Base-by-base conservation (phyloP, 2,113 vertebrate species). In the Castor canadensis region DNA sequence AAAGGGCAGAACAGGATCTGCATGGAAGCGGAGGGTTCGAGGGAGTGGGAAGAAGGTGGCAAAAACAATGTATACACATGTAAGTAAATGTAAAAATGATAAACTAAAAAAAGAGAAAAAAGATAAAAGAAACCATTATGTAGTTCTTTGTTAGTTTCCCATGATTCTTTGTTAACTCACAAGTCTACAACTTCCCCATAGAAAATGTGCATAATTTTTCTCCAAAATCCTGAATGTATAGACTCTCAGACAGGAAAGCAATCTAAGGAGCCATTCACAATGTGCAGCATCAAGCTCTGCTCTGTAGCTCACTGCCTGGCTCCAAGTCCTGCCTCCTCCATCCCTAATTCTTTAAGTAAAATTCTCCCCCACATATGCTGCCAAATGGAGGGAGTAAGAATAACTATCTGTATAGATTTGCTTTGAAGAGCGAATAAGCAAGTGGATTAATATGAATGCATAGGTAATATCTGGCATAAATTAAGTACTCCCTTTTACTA, bases 201-300 rank as follows among this genome's bases (percentile, higher is more conserved):
- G 35, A 24, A 86, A 94, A 60, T 71, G 0, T 32, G 3, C 54
- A n/a, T 71, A 32, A n/a, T 75, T 56, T 87, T 54, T 32, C 28
- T 84, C 2, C 32, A 47, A 64, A 71, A 32, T 66, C 15, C 28
- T 45, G 4, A 4, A 52, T n/a, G 10, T 58, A 40, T 10, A 60
- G 6, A 6, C 9, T 54, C 1, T 75, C 22, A 87, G 26, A 16
- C 24, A 2, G 16, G 3, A 13, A 66, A 32, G 15, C 17, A 71
- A 52, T 32, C 26, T 64, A 66, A 95, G 16, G 43, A 32, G n/a
- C 3, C 3, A 38, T 32, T 19, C 26, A 7, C 32, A n/a, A 9
- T 35, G 6, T 6, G 22, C 1, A 22, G 1, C 30, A 6, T 49
- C 54, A 35, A 40, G 24, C 9, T 5, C 0, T 38, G 10, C 4